These are phyloP conservation scores for Drosophila heteroneura DNA, from an alignment of 2,888 invertebrate species.

Conservation along the genomic window DNA sequence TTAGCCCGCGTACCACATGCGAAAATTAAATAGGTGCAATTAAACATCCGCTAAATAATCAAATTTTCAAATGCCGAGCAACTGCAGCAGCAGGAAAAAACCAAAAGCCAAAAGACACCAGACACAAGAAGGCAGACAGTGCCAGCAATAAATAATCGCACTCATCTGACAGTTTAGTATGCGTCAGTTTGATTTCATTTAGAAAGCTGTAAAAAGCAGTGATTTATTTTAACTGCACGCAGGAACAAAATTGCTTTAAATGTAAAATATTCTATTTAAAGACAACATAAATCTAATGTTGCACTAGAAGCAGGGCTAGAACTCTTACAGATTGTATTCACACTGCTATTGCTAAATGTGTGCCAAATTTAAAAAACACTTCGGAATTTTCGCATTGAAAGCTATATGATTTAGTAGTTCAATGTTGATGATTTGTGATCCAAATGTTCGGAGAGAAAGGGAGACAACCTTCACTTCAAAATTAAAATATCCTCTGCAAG, in stretches of 20 bases:
- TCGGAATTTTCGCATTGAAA: too few species aligned
- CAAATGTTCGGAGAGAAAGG: background rate
- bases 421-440: background rate
- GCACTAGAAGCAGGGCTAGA: background rate
- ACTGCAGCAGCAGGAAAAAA: background rate
- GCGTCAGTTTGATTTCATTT: background rate
- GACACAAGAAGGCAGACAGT: conserved; percentile 8
- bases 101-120: background rate
- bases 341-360: rapidly evolving
- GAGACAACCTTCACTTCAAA: background rate
- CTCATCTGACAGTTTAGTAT: background rate
- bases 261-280: background rate
- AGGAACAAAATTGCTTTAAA: background rate
- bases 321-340: background rate
- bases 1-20: conserved; percentile 56
- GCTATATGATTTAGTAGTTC: background rate
- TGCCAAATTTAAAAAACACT: background rate
- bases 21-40: conserved; percentile 84
- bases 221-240: background rate
- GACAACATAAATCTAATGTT: background rate
- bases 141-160: conserved; percentile 30
- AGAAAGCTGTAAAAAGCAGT: background rate
- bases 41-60: conserved; percentile 85
- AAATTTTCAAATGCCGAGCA: conserved; percentile 77
- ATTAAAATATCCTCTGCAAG: background rate